Percentiles rank a stretch among this genome's conserved stretches.
phyloP scores from a whole-genome alignment of 2,113 vertebrate genomes.

The Muntiacus reevesi region DNA sequence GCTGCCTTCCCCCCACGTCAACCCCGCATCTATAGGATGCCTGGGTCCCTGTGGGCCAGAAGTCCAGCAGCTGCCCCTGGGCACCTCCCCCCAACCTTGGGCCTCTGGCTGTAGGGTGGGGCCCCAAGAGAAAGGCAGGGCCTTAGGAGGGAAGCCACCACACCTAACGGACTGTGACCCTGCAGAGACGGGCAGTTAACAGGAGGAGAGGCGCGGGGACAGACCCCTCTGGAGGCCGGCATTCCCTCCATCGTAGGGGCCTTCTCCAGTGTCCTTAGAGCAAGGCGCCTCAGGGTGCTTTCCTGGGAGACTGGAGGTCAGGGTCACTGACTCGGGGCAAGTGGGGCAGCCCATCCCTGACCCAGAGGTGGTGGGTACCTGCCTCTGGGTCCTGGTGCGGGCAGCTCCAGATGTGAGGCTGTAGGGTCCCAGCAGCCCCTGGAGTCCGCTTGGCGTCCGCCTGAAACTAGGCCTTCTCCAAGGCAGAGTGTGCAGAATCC shows the following conservation, averaged over 20 bases:
- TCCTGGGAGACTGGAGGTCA: neutral
- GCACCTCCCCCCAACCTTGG: accelerated
- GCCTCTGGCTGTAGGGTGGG: neutral
- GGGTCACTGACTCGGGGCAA: neutral
- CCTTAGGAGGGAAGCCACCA: neutral
- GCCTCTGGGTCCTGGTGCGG: neutral
- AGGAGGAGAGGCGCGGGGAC: neutral
- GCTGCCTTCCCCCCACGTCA: accelerated
- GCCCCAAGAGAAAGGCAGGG: neutral
- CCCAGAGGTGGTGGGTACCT: neutral
- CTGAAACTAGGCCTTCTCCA: neutral
- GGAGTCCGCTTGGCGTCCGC: accelerated
- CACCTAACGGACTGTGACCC: too few species aligned
- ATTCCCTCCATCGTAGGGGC: neutral
- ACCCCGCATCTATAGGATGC: neutral
- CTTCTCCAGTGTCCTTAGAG: neutral
- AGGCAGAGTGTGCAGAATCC: neutral
- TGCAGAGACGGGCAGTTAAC: neutral
- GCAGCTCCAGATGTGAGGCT: neutral
- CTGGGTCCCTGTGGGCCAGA: neutral
- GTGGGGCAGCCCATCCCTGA: neutral
- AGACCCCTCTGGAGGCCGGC: neutral
- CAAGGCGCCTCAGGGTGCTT: neutral
- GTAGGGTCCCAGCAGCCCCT: neutral
- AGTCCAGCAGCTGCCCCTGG: neutral